Evolutionary conservation across 2,113 vertebrate genomes (phyloP).

Genomic region (Nerophis lumbriciformis): DNA sequence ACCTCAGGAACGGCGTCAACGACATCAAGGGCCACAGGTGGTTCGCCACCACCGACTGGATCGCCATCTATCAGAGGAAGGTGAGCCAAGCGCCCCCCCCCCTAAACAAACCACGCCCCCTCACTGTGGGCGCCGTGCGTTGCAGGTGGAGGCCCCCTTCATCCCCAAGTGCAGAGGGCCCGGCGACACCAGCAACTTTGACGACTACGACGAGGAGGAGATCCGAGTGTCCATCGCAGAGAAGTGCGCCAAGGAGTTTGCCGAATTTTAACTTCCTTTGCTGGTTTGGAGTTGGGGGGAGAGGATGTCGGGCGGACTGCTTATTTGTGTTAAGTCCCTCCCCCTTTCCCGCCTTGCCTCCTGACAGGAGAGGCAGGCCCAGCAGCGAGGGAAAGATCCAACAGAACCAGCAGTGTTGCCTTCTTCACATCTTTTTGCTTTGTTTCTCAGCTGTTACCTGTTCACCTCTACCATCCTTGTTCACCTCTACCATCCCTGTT

Average conservation of each 20-base stretch:
- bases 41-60: constrained; percentile 93
- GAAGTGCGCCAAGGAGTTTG: constrained; percentile 91
- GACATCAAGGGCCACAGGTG: constrained; percentile 95
- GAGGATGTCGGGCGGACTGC: constrained; percentile 58
- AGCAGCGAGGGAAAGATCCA: constrained; percentile 55
- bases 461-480: constrained; percentile 57
- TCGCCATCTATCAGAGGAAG: constrained; percentile 93
- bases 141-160: constrained; percentile 88
- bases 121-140: constrained; percentile 4
- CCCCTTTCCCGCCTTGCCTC: constrained; percentile 1
- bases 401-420: constrained; percentile 77
- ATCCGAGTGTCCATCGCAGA: constrained; percentile 88
- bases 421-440: constrained; percentile 57
- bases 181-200: constrained; percentile 92
- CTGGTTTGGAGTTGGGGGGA: constrained; percentile 37
- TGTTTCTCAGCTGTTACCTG: constrained; percentile 67
- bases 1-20: constrained; percentile 89
- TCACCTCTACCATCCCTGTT: no score
- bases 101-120: background rate
- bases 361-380: constrained; percentile 43
- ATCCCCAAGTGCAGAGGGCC: constrained; percentile 94
- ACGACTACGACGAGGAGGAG: constrained; percentile 92
- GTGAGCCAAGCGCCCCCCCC: constrained; percentile 44
- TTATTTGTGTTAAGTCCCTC: constrained; percentile 60
- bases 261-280: constrained; percentile 81